Conservation (phyloP, 2,113 vertebrate genomes). For the Onychostruthus taczanowskii region DNA sequence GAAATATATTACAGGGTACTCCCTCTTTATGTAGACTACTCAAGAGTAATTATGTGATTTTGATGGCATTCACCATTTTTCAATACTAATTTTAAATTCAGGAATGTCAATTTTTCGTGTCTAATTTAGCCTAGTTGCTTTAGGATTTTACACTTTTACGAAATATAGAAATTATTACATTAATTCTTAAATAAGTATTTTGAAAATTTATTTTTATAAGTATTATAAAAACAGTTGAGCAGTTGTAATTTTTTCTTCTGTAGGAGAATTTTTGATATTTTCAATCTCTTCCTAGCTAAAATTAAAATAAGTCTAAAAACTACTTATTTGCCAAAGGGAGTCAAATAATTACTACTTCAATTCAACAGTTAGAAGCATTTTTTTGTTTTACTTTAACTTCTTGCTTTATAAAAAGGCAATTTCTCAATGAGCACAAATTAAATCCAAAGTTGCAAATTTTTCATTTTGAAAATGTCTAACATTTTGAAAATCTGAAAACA, state of each 20-base stretch:
- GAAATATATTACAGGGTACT: background rate
- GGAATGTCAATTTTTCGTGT: background rate
- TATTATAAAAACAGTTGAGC: background rate
- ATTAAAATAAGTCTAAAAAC: background rate
- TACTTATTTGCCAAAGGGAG: background rate
- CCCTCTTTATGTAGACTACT: background rate
- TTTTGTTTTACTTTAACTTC: background rate
- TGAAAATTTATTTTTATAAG: background rate
- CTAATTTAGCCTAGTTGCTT: background rate
- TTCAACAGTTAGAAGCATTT: background rate
- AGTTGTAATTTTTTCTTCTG: background rate
- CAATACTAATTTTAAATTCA: background rate
- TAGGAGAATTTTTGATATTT: background rate
- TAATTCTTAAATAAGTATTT: background rate
- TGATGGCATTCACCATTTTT: background rate
- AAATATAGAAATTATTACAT: background rate
- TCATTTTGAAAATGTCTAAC: background rate
- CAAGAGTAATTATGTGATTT: background rate
- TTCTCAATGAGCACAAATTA: background rate
- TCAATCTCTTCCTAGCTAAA: background rate
- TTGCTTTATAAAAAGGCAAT: background rate
- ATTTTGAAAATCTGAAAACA: background rate
- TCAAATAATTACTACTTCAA: background rate
- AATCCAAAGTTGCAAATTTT: background rate
- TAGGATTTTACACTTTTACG: background rate